A percentile compares a stretch with the other conserved stretches of the same genome.
These are phyloP conservation scores for Cataglyphis rosenhaueri DNA, from an alignment of 2,888 invertebrate species.

Conservation along the genomic window DNA sequence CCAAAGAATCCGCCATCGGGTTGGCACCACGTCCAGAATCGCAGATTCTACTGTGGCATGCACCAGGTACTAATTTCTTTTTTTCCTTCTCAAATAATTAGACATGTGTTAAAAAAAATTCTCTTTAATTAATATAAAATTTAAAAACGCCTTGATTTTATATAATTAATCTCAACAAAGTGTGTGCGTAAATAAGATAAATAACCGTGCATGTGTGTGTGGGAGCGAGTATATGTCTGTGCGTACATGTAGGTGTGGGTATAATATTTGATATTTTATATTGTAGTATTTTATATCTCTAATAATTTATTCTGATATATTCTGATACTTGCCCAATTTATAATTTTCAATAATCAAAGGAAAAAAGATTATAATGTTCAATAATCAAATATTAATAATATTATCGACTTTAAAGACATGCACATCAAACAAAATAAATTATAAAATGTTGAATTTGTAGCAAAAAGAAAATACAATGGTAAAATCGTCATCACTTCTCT, in stretches of 20 bases:
- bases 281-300: not conserved
- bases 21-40: conserved; percentile 78
- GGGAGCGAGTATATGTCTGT: not conserved
- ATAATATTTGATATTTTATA: not conserved
- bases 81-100: not conserved
- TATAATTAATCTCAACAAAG: not conserved
- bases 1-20: conserved; percentile 81
- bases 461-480: not conserved
- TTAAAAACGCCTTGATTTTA: not conserved
- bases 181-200: not conserved
- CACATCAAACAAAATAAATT: not conserved
- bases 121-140: not conserved
- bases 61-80: conserved; percentile 66
- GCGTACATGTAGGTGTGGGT: not conserved
- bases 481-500: not conserved
- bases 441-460: not conserved
- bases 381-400: not conserved
- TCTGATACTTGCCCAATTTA: not conserved
- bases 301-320: not conserved
- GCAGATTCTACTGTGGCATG: conserved; percentile 81
- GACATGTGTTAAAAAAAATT: not conserved
- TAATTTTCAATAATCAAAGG: not conserved
- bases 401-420: not conserved
- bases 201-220: not conserved
- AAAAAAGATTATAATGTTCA: not conserved